Percentiles rank a stretch among this genome's conserved stretches.
These are phyloP conservation scores for Reinhardtius hippoglossoides DNA, from an alignment of 2,113 vertebrate species.

Conservation along the genomic window DNA sequence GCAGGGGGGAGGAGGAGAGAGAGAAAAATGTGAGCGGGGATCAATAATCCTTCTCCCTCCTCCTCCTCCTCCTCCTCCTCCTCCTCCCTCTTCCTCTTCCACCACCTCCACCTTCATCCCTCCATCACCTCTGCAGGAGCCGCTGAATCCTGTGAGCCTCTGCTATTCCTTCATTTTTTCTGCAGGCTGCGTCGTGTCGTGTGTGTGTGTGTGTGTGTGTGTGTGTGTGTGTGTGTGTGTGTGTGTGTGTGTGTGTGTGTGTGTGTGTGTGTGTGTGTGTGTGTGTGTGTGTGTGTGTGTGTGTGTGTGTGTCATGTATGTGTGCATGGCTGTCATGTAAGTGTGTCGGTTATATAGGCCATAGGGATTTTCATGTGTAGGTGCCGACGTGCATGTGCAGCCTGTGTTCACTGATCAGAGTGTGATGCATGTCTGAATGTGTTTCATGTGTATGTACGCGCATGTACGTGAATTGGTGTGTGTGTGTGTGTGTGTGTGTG, in stretches of 20 bases:
- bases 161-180: slow-evolving; percentile 1
- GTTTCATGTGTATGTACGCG: not conserved
- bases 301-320: not conserved
- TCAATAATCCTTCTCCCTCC: slow-evolving; percentile 64
- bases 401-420: not conserved
- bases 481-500: not conserved
- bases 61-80: slow-evolving; percentile 42
- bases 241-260: not conserved
- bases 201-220: not conserved
- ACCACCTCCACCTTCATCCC: slow-evolving; percentile 63
- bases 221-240: not conserved
- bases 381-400: not conserved
- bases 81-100: slow-evolving; percentile 50
- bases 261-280: not conserved
- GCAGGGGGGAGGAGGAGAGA: slow-evolving; percentile 48
- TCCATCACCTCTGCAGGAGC: slow-evolving; percentile 72
- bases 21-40: slow-evolving; percentile 50
- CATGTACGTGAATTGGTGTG: slow-evolving; percentile 7
- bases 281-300: not conserved
- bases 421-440: slow-evolving; percentile 9
- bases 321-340: slow-evolving; percentile 12
- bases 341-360: slow-evolving; percentile 44
- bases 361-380: not conserved
- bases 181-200: slow-evolving; percentile 50
- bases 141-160: slow-evolving; percentile 65